Percentiles rank a stretch among this genome's conserved stretches.
These are phyloP conservation scores for Brachypalpus laphriformis DNA, from an alignment of 2,888 invertebrate genomes.

Conservation along the genomic window DNA sequence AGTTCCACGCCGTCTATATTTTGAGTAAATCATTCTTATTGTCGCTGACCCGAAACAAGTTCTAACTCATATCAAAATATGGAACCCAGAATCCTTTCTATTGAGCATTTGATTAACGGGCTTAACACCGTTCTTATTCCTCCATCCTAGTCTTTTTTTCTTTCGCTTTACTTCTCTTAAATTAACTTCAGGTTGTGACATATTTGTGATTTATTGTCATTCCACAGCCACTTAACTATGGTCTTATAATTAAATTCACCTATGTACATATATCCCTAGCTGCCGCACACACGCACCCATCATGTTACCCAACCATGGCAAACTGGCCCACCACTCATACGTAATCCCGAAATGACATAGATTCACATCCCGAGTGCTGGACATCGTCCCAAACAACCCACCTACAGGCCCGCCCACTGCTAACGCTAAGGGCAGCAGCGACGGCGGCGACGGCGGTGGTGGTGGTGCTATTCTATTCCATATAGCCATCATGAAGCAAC, in stretches of 20 bases:
- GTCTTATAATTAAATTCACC: constrained; percentile 70
- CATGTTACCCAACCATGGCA: constrained; percentile 47
- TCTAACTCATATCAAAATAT: neutral
- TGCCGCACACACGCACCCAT: constrained; percentile 55
- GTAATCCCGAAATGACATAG: constrained; percentile 67
- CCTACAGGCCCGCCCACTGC: constrained; percentile 14
- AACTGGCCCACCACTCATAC: constrained; percentile 57
- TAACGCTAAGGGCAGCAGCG: neutral
- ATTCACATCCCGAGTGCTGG: constrained; percentile 65
- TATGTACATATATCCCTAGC: constrained; percentile 54
- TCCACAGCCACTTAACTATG: constrained; percentile 60
- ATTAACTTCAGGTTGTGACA: constrained; percentile 72
- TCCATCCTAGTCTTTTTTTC: constrained; percentile 7
- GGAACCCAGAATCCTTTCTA: constrained; percentile 6
- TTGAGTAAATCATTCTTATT: constrained; percentile 1
- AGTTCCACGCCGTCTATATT: neutral
- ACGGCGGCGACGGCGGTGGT: neutral
- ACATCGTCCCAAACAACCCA: constrained; percentile 43
- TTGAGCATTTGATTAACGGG: constrained; percentile 66
- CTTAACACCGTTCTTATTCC: constrained; percentile 55
- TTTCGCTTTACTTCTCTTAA: constrained; percentile 50
- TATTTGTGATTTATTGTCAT: constrained; percentile 68
- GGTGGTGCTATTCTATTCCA: neutral
- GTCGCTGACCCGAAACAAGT: neutral
- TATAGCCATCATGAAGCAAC: constrained; percentile 35